Evolutionary conservation across 2,888 invertebrate genomes (phyloP), one percentile per base, ranked within the genome.

Genomic region (Scaptomyza cyrtandrae): DNA sequence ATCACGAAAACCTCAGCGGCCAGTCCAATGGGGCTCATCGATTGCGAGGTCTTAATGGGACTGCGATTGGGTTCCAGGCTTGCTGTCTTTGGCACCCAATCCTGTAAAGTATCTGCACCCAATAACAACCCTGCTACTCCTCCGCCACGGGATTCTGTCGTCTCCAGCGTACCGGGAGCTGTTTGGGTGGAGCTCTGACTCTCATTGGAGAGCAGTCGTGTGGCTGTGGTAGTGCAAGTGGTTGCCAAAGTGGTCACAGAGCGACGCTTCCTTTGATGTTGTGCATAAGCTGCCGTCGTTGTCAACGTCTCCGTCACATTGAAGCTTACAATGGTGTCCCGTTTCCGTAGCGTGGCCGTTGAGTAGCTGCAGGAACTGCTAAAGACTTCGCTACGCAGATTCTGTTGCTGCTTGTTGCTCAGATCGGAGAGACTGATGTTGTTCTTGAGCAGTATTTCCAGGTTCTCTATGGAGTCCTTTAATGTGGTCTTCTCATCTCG

Each of bases 391-490:
- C 83, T 62, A 27, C 91, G 82, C 1, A 92, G 77, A 70, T 90
- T 91, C 74, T 90, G 87, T 60, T 92, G 92, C 71, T 92, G 92
- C 60, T 92, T 92, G 58, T 89, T 91, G 77, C 90, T 92, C 69
- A 92, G 79, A 79, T 92, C 92, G 37, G 92, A 92, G 9, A 92
- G 80, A 48, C 92, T 92, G 16, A 92, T 91, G 70, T 92, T 91
- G 78, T 92, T 92, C 86, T 92, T 92, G 7, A 92, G 82, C 60
- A 92, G 78, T 31, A 91, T 91, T 77, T 92, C 92, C 14, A 92
- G 76, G 70, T 92, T 92, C 78, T 92, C 92, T 59, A 92, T 92
- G 50, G 92, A 92, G 62, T 91, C 91, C 76, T 91, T 92, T 10
- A 92, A 78, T 0, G 86, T 65, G 27, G 75, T 77, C 56, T 89